Base-by-base conservation (phyloP, 2,113 vertebrate species). In the Tupaia chinensis region DNA sequence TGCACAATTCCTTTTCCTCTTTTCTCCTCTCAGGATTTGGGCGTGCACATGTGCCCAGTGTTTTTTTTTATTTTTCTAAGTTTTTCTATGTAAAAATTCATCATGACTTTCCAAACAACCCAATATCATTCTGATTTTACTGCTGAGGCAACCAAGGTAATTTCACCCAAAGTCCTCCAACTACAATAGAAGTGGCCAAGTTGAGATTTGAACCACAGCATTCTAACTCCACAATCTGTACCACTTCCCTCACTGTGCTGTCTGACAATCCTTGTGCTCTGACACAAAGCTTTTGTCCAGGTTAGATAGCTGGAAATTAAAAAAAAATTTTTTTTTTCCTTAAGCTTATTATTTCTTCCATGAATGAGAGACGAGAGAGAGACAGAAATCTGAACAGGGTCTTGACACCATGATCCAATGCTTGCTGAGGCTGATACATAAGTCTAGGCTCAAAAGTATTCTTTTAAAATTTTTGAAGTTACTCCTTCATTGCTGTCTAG, bases 361-460 rank as follows among this genome's bases (percentile, higher is more conserved):
- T 44, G 44, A 44, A 44, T 44, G 44, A 44, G 44, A 44, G 44
- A 44, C 3, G 44, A 44, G 44, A 44, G 44, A 44, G 44, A 44
- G 44, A 44, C 44, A 44, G 44, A 44, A 44, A 44, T 44, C 44
- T 44, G 44, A 44, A 44, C 44, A 44, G 44, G 44, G 44, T 44
- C 44, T 44, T 44, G 44, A 44, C 44, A 44, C 44, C 44, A 44
- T 44, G 44, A 44, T 44, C 44, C 44, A 44, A 44, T 44, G 44
- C 44, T 44, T 44, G 5, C 44, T 44, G 44, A 87, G 84, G 22
- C 10, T 70, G 22, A 56, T 17, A 61, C 56, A 70, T 91, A 84
- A 70, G 91, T 96, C 60, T 70, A 84, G 89, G 53, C 54, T 93
- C 81, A 63, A 23, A 86, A 76, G 87, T 77, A 94, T 80, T 81